These are phyloP conservation scores for Columbina picui DNA, from an alignment of 2,113 vertebrate genomes.

Conservation along the genomic window DNA sequence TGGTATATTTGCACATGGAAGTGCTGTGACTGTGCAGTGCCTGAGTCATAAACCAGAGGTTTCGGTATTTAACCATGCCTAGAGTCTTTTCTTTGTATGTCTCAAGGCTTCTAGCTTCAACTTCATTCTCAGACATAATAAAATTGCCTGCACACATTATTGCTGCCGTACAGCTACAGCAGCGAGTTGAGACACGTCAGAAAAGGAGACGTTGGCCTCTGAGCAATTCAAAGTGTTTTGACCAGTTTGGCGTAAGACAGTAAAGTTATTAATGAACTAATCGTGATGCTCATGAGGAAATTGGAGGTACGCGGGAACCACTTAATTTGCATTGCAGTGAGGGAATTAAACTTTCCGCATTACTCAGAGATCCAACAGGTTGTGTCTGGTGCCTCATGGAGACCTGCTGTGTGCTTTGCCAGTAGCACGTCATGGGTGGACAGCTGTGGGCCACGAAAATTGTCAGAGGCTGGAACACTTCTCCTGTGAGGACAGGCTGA, in stretches of 20 bases:
- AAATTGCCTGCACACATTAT: neutral
- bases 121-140: neutral
- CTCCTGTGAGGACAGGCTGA: too few relatives aligned
- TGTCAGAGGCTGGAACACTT: too few relatives aligned
- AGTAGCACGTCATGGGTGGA: neutral
- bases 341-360: neutral
- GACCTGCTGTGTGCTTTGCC: neutral
- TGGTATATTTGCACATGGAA: neutral
- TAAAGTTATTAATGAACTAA: neutral
- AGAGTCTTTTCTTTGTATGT: neutral
- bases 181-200: neutral
- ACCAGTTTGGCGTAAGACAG: fast-evolving
- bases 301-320: neutral
- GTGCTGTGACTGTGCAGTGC: neutral
- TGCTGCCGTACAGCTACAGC: neutral
- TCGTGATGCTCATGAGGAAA: neutral
- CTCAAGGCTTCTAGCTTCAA: neutral
- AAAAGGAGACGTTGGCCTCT: neutral
- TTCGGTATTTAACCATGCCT: neutral
- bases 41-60: slow-evolving; percentile 1
- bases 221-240: neutral
- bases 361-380: neutral
- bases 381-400: fast-evolving
- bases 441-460: neutral
- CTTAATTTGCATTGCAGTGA: neutral